A percentile compares a stretch with the other conserved stretches of the same genome.
These are phyloP conservation scores for Damaliscus lunatus DNA, from an alignment of 2,113 vertebrate genomes.

Conservation along the genomic window DNA sequence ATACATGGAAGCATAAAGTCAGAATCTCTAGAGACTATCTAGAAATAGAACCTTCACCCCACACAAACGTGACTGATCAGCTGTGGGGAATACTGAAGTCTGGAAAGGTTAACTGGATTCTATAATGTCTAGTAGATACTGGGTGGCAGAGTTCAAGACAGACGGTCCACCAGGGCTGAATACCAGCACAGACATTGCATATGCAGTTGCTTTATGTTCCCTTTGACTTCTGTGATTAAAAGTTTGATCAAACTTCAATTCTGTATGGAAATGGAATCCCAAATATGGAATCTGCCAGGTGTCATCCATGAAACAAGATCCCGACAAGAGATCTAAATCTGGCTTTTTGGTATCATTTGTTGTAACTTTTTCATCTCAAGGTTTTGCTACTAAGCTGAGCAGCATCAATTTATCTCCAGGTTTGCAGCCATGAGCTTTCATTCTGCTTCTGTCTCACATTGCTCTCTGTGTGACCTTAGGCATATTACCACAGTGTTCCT, in stretches of 20 bases:
- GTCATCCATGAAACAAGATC: not conserved
- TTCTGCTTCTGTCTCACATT: not conserved
- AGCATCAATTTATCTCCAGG: not conserved
- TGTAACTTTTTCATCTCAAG: not conserved
- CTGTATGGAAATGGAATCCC: not conserved
- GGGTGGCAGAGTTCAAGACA: not conserved
- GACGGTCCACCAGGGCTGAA: not conserved
- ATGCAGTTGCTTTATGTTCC: not conserved
- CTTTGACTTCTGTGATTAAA: not conserved
- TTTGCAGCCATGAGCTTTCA: not conserved
- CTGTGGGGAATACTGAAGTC: not conserved
- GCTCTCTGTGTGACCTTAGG: not conserved
- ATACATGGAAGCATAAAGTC: not conserved
- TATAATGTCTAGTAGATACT: not conserved
- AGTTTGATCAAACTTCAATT: not conserved
- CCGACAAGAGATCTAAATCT: conserved; percentile 14
- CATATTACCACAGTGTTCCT: not conserved
- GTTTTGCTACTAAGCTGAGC: not conserved
- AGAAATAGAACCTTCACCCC: not conserved
- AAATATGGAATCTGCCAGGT: not conserved
- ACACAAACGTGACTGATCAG: not conserved
- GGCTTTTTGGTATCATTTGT: not conserved
- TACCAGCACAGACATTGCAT: not conserved
- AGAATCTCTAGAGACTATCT: not conserved
- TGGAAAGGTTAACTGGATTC: not conserved